Evolutionary conservation across 2,888 invertebrate species (phyloP), one percentile per base, ranked within the genome.

Genomic region (Deroplatys truncata): DNA sequence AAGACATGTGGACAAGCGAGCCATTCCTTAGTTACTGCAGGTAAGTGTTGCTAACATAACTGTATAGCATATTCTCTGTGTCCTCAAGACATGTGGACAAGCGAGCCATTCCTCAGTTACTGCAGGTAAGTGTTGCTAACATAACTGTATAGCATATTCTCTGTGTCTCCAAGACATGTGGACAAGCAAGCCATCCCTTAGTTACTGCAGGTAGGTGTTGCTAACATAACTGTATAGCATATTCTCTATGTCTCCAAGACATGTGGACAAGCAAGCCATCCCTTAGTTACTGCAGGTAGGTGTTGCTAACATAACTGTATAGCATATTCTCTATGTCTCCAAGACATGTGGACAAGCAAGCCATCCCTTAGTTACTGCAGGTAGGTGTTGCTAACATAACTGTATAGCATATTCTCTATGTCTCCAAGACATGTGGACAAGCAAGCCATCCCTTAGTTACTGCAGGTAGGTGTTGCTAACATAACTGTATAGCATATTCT

Each of bases 281-380:
- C 96, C 96, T 90, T 94, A 95, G 88, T 94, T 96, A 94, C 95
- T 96, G 93, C 96, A 96, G 94, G 96, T 96, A 93, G 92, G 92
- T 91, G 28, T 25, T 56, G 16, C 43, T 13, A 43, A 43, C 43
- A 43, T 43, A 88, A 43, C n/a, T 25, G 28, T 28, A 8, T 13
- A 49, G 25, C n/a, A 16, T 15, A 28, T n/a, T n/a, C n/a, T n/a
- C n/a, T n/a, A n/a, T n/a, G n/a, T 91, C 91, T 86, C 88, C 91
- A 35, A 91, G 91, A 91, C 92, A 28, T 84, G 88, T 72, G 92
- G 92, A 9, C 92, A 93, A 5, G 92, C 92, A 82, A 92, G 93
- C 89, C 91, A 95, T 96, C 93, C 96, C 96, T 90, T 94, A 95
- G 88, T 94, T 96, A 94, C 95, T 96, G 93, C 96, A 96, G 94